These are phyloP conservation scores for Drosophila kikkawai DNA, from an alignment of 1,140 invertebrate genomes.

Conservation along the genomic window DNA sequence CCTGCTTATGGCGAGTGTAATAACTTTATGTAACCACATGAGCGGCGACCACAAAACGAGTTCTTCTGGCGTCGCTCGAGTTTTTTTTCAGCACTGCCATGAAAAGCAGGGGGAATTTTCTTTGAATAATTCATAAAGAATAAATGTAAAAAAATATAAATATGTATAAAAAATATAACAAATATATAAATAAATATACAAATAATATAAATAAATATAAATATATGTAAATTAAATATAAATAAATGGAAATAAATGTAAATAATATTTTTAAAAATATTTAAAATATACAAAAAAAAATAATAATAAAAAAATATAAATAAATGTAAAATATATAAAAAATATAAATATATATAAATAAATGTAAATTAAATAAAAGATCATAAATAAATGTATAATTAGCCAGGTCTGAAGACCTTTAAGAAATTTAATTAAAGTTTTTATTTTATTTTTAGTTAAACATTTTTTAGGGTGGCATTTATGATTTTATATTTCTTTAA, in stretches of 20 bases:
- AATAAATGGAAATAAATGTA: too few relatives aligned
- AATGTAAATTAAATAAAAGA: too few relatives aligned
- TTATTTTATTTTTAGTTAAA: neutral
- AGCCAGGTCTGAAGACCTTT: too few relatives aligned
- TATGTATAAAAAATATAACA: too few relatives aligned
- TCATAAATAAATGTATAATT: too few relatives aligned
- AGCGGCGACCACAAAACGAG: conserved; percentile 44
- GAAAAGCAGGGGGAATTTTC: conserved; percentile 1
- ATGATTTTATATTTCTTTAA: neutral
- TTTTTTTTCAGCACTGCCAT: conserved; percentile 15
- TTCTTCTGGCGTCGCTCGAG: conserved; percentile 39
- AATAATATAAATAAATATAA: neutral
- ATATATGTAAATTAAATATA: too few relatives aligned
- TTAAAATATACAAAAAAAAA: too few relatives aligned
- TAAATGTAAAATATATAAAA: too few relatives aligned
- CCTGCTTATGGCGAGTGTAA: conserved; percentile 16
- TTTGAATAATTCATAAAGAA: too few relatives aligned
- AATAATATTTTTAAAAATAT: too few relatives aligned
- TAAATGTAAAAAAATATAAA: neutral
- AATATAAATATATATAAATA: too few relatives aligned
- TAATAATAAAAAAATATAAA: too few relatives aligned
- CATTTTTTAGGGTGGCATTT: neutral
- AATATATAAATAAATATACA: neutral
- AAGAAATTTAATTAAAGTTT: neutral
- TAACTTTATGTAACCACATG: conserved; percentile 67